Evolutionary conservation across 2,797 vertebrate species (phyloP).

Genomic region (Adrianichthys oophorus): DNA sequence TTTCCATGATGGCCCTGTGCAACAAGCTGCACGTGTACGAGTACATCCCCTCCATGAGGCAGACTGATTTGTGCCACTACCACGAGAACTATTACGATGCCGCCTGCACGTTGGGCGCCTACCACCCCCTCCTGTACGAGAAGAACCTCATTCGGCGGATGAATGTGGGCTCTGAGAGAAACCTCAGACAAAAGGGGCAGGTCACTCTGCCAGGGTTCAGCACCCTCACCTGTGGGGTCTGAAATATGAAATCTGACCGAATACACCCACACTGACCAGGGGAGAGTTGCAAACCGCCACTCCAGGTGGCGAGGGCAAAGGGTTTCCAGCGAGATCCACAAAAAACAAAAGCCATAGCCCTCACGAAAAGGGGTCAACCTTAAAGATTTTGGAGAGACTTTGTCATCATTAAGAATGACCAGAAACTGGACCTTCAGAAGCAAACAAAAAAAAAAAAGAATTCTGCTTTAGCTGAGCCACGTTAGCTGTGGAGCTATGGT

Average conservation of each 20-base stretch:
- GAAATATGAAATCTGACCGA: slow-evolving; percentile 43
- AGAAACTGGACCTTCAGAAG: slow-evolving; percentile 21
- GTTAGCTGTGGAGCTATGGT: slow-evolving; percentile 71
- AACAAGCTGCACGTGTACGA: slow-evolving; percentile 92
- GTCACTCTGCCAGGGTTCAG: slow-evolving; percentile 90
- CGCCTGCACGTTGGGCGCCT: slow-evolving; percentile 95
- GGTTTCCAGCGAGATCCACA: neutral
- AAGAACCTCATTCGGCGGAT: slow-evolving; percentile 93
- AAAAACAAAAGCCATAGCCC: slow-evolving; percentile 61
- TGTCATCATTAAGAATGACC: slow-evolving; percentile 45
- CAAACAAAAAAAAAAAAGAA: slow-evolving; percentile 27
- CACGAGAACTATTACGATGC: slow-evolving; percentile 94
- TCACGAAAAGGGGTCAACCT: slow-evolving; percentile 40
- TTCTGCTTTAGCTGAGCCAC: slow-evolving; percentile 80
- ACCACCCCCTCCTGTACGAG: slow-evolving; percentile 96
- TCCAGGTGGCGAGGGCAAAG: neutral
- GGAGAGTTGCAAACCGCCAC: slow-evolving; percentile 59
- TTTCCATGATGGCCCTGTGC: slow-evolving; percentile 97
- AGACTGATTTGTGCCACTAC: slow-evolving; percentile 97
- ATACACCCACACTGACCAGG: slow-evolving; percentile 25
- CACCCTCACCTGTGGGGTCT: slow-evolving; percentile 81
- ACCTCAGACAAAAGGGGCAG: slow-evolving; percentile 88
- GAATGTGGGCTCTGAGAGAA: slow-evolving; percentile 84
- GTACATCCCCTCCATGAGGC: slow-evolving; percentile 92
- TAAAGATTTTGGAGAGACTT: slow-evolving; percentile 36